A percentile compares a stretch with the other conserved stretches of the same genome.
Evolutionary conservation across 2,113 vertebrate genomes (phyloP).

Genomic region (Embiotoca jacksoni): DNA sequence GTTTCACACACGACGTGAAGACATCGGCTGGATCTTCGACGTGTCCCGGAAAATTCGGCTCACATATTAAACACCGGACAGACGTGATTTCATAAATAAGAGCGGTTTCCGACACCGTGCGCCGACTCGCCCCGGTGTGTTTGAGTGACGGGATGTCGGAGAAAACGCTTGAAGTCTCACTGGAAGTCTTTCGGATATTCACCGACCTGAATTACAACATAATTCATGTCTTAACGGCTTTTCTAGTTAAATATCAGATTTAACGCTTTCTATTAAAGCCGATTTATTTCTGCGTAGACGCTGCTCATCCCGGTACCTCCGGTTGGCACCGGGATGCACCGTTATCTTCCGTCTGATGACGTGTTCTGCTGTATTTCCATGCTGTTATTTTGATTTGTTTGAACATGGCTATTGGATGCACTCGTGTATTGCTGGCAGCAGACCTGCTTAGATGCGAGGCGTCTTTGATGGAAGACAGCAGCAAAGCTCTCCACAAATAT

Average conservation of each 20-base stretch:
- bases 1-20: rapidly evolving
- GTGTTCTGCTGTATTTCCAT: too few species aligned
- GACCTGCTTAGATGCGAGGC: conserved; percentile 23
- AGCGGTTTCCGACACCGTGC: background rate
- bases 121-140: background rate
- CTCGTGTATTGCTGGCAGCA: conserved; percentile 42
- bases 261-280: too few species aligned
- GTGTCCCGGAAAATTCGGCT: background rate
- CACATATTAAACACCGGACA: rapidly evolving
- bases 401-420: background rate
- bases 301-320: too few species aligned
- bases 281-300: too few species aligned
- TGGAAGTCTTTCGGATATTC: background rate
- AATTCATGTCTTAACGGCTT: rapidly evolving
- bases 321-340: too few species aligned
- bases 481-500: too few species aligned
- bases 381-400: background rate
- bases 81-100: background rate
- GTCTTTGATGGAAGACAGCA: too few species aligned
- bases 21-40: rapidly evolving
- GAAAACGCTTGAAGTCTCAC: background rate
- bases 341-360: too few species aligned
- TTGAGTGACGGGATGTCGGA: background rate
- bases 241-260: too few species aligned
- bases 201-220: conserved; percentile 8